These are phyloP conservation scores for Cherax quadricarinatus DNA, from an alignment of 1,140 invertebrate species.

Conservation along the genomic window DNA sequence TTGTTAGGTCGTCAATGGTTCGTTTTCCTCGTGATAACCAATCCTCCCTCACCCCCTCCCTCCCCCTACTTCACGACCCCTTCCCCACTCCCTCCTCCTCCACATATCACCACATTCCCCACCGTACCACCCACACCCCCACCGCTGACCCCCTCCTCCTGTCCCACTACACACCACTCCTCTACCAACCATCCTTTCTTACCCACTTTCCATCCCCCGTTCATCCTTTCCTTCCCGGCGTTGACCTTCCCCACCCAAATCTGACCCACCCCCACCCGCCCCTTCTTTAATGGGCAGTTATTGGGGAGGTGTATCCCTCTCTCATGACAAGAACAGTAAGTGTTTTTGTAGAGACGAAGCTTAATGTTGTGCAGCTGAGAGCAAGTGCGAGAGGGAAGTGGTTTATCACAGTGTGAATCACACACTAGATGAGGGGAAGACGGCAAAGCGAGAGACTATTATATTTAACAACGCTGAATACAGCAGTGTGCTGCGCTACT, in stretches of 20 bases:
- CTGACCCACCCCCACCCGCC: constrained; percentile 14
- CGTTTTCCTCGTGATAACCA: neutral
- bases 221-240: neutral
- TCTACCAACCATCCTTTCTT: neutral
- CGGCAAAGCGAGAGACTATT: no score
- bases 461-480: no score
- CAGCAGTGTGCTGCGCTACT: no score
- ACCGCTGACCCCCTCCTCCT: neutral
- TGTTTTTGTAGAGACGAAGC: constrained; percentile 15
- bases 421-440: no score
- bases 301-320: neutral
- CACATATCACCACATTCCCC: neutral
- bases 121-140: no score
- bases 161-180: no score
- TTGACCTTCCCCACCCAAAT: neutral
- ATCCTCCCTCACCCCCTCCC: constrained; percentile 16
- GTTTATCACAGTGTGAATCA: no score
- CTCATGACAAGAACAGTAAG: constrained; percentile 24
- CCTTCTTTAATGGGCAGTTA: neutral
- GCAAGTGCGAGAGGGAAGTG: neutral
- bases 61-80: no score
- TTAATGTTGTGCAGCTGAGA: constrained; percentile 3
- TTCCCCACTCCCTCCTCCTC: constrained; percentile 41
- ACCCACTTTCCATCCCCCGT: neutral
- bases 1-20: neutral